phyloP scores from a whole-genome alignment of 2,113 vertebrate species.

The Phoenicopterus ruber region DNA sequence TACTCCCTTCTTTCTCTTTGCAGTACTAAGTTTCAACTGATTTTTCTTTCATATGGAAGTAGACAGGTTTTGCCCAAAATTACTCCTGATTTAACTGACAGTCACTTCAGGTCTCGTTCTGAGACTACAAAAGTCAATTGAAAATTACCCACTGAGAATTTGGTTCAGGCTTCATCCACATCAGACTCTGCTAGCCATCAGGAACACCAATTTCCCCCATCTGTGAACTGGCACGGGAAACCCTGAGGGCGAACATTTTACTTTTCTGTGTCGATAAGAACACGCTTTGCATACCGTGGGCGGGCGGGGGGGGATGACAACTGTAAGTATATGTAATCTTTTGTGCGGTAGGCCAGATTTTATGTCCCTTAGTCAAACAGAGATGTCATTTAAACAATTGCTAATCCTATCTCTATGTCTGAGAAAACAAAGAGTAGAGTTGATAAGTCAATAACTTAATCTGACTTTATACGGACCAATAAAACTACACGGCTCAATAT shows the following conservation, averaged over 20 bases:
- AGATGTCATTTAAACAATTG: neutral
- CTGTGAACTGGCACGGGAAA: neutral
- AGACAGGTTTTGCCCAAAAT: neutral
- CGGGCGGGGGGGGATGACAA: fast-evolving
- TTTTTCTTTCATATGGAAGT: neutral
- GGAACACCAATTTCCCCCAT: neutral
- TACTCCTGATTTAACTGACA: neutral
- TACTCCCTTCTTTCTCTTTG: neutral
- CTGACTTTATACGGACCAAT: neutral
- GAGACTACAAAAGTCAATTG: neutral
- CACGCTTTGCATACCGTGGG: neutral
- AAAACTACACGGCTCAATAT: neutral
- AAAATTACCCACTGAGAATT: neutral
- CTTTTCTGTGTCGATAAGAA: neutral
- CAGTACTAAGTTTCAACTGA: neutral
- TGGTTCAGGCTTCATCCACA: neutral
- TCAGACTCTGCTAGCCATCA: neutral
- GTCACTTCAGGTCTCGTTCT: neutral
- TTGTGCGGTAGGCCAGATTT: neutral
- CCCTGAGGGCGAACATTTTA: neutral
- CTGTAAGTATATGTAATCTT: neutral
- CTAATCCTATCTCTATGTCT: neutral
- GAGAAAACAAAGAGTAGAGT: neutral
- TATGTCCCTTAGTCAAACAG: neutral
- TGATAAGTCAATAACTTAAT: neutral